phyloP scores from a whole-genome alignment of 2,888 invertebrate genomes.

The Zaprionus lineosus region DNA sequence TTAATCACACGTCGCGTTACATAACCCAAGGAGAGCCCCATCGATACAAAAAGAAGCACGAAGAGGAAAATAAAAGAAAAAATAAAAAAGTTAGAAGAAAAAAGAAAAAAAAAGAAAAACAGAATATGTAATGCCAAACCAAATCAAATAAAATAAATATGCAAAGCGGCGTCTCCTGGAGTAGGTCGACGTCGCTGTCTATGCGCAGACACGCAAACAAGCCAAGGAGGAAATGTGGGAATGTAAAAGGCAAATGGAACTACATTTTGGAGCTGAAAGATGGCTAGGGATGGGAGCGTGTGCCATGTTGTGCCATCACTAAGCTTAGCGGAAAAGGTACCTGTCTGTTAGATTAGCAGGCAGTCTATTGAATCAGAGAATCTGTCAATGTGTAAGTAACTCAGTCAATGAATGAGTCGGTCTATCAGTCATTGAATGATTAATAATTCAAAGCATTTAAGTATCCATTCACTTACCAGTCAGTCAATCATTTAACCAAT shows the following conservation, averaged over 20 bases:
- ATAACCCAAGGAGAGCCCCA: constrained; percentile 45
- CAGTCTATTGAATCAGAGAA: too few species aligned
- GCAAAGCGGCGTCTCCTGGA: constrained; percentile 70
- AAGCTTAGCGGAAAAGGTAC: too few species aligned
- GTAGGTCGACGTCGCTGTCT: constrained; percentile 61
- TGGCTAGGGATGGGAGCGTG: constrained; percentile 20
- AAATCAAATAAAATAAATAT: constrained; percentile 77
- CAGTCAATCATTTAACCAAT: too few species aligned
- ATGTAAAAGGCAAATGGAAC: constrained; percentile 77
- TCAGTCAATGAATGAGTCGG: constrained; percentile 27
- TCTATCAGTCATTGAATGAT: too few species aligned
- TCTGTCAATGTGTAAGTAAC: constrained; percentile 14
- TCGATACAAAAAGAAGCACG: too few species aligned
- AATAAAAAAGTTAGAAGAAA: constrained; percentile 5
- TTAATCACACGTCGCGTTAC: constrained; percentile 71
- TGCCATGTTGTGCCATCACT: constrained; percentile 61
- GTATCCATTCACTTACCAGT: too few species aligned
- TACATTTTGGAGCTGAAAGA: constrained; percentile 34
- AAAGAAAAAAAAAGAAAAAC: constrained; percentile 14
- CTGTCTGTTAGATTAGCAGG: too few species aligned
- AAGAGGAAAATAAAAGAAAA: constrained; percentile 9
- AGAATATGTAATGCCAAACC: constrained; percentile 42
- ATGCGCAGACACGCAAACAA: constrained; percentile 66
- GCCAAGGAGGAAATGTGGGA: constrained; percentile 63
- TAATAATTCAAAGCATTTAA: too few species aligned